phyloP scores from a whole-genome alignment of 2,113 vertebrate genomes.

The Sapayoa aenigma region DNA sequence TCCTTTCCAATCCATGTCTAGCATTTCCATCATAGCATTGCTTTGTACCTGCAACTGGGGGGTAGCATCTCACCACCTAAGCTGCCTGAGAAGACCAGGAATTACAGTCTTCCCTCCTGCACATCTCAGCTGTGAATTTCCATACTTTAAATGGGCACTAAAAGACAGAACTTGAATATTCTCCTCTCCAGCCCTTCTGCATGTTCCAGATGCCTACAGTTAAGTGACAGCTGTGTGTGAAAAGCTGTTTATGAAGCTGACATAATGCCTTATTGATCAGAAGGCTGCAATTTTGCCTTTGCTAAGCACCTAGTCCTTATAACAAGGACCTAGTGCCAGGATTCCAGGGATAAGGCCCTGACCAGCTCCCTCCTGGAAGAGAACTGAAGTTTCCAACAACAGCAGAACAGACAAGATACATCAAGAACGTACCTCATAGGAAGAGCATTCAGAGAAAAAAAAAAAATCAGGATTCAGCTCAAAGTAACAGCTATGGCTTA shows the following conservation, averaged over 20 bases:
- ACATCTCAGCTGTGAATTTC: neutral
- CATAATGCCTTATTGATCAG: neutral
- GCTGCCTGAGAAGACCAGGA: neutral
- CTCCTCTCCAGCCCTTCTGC: neutral
- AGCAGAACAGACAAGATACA: neutral
- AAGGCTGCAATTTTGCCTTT: neutral
- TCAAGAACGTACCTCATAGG: neutral
- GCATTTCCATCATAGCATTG: neutral
- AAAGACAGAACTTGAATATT: neutral
- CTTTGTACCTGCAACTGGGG: neutral
- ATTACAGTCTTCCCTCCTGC: neutral
- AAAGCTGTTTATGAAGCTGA: neutral
- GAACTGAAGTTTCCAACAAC: neutral
- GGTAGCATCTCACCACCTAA: neutral
- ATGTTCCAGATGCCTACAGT: neutral
- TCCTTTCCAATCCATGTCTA: neutral
- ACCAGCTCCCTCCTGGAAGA: neutral
- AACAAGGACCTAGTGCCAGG: neutral
- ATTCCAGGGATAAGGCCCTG: neutral
- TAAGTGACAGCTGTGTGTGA: neutral
- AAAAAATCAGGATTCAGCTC: neutral
- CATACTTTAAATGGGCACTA: neutral
- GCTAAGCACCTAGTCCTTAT: neutral
- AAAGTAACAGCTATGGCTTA: neutral
- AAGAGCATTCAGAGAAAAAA: neutral